Conservation (phyloP, 2,113 vertebrate species). For the Plecturocebus donacophilus region DNA sequence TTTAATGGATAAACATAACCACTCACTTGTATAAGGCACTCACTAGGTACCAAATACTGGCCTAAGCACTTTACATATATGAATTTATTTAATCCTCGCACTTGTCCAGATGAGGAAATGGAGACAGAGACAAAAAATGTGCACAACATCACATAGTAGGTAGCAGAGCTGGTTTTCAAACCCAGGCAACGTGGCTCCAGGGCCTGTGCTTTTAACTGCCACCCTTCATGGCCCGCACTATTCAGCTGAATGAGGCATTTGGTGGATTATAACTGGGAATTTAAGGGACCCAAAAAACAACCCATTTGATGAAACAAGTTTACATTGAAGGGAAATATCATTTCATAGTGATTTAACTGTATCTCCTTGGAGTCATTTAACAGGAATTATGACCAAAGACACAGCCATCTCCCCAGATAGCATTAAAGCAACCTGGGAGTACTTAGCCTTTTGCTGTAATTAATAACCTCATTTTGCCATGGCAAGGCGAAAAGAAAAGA, state of each 20-base stretch:
- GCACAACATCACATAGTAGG: neutral
- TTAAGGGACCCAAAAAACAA: neutral
- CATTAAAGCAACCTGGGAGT: slow-evolving; percentile 57
- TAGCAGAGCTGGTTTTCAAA: neutral
- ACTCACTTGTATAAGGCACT: neutral
- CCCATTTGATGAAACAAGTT: slow-evolving; percentile 15
- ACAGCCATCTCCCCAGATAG: neutral
- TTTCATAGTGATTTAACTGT: slow-evolving; percentile 69
- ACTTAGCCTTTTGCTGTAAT: slow-evolving; percentile 55
- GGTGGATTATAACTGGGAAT: neutral
- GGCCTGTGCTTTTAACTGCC: neutral
- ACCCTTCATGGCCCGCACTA: no score
- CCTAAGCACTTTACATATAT: neutral
- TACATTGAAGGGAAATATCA: slow-evolving; percentile 31
- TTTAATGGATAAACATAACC: neutral
- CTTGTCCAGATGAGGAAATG: neutral
- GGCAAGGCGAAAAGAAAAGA: slow-evolving; percentile 68
- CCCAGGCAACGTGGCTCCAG: neutral
- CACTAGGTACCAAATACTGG: neutral
- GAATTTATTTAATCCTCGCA: neutral
- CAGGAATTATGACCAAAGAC: slow-evolving; percentile 60
- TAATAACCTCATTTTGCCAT: slow-evolving; percentile 70
- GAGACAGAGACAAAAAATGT: neutral
- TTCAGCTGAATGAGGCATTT: neutral
- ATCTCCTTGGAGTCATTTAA: slow-evolving; percentile 59